Percentiles rank a stretch among this genome's conserved stretches.
Evolutionary conservation across 2,888 invertebrate genomes (phyloP).

Genomic region (Pristionchus exspectatus): DNA sequence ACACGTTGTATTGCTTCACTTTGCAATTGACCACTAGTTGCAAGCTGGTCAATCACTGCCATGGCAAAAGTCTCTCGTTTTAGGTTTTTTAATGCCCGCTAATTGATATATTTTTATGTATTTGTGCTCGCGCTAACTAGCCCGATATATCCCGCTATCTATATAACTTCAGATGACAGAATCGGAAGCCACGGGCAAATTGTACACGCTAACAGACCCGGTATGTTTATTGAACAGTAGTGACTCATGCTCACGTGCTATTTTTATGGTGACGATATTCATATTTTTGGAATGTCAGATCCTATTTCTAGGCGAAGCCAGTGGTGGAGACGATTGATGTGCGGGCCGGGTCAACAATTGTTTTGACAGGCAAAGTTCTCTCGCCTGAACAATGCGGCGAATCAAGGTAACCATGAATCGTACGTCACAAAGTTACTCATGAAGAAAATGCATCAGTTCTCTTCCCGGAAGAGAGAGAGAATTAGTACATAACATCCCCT

Average conservation of each 20-base stretch:
- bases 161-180: neutral
- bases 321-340: conserved; percentile 43
- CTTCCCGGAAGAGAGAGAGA: neutral
- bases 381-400: conserved; percentile 44
- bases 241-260: conserved; percentile 16
- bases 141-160: neutral
- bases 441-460: neutral
- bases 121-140: neutral
- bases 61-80: neutral
- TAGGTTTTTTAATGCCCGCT: neutral
- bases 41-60: neutral
- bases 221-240: conserved; percentile 13
- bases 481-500: neutral
- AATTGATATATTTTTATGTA: neutral
- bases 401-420: conserved; percentile 42
- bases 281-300: neutral
- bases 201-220: conserved; percentile 12
- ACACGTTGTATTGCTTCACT: neutral
- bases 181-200: neutral
- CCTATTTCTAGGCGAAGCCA: conserved; percentile 23
- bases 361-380: conserved; percentile 51
- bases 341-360: conserved; percentile 46
- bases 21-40: neutral
- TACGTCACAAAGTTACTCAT: conserved; percentile 31
- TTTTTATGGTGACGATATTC: neutral